Base-by-base conservation (phyloP, 2,888 invertebrate species). In the Anagyrus pseudococci region DNA sequence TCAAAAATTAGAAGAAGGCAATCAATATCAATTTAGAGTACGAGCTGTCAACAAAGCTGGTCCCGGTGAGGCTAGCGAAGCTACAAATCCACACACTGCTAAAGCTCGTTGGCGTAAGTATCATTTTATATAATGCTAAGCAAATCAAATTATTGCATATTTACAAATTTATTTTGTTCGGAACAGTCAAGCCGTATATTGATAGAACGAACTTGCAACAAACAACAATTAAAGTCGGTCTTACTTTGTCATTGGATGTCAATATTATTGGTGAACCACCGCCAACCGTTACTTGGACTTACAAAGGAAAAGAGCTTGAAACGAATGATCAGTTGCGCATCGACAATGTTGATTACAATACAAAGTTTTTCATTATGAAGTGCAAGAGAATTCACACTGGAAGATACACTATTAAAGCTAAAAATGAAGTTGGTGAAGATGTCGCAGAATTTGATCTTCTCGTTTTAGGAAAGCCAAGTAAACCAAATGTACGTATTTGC, bases 11-110 rank as follows among this genome's bases (percentile, higher is more conserved):
- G 94, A 94, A 76, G 94, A 96, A 82, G 96, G 96, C 20, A 94
- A 94, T 81, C 95, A 96, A 76, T 98, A 98, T 80, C 96, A 97
- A 81, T 98, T 97, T 86, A 85, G 96, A 37, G 88, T 96, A 1
- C 86, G 93, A n/a, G 98, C 98, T 20, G 83, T 97, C 15, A 99
- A 99, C 83, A 94, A 96, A 83, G 96, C 96, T 48, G 98, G 99
- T 1, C 89, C 89, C 44, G 95, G 95, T 0, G 94, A 94, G 72
- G 93, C 96, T 0, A 93, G 93, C 23, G 95, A 96, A 81, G 92
- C 93, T 76, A 94, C 94, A 55, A 92, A 93, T 82, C 93, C 93
- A 85, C 95, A 96, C 75, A 92, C 92, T 3, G 94, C 94, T 69
- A 95, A 95, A 77, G 84, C 95, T 23, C 85, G 94, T 81, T 94